These are phyloP conservation scores for Symphodus melops DNA, from an alignment of 2,113 vertebrate genomes.

Conservation along the genomic window DNA sequence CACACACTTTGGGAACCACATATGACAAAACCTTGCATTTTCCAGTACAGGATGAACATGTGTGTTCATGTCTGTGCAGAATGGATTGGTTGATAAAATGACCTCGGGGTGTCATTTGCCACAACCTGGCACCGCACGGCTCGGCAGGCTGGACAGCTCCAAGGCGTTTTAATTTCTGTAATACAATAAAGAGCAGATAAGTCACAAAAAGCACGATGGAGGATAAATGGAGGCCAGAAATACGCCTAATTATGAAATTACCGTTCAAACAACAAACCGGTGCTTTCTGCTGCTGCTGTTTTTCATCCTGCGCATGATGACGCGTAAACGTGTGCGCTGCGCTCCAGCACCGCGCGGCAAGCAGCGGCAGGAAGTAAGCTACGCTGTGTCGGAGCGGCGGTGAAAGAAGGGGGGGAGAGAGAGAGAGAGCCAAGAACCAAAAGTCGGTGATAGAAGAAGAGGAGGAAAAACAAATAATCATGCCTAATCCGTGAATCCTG, in stretches of 20 bases:
- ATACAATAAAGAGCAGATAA: not conserved
- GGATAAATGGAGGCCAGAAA: no score
- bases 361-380: constrained; percentile 76
- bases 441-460: constrained; percentile 64
- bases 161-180: not conserved
- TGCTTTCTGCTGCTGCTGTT: not conserved
- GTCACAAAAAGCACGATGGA: not conserved
- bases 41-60: not conserved
- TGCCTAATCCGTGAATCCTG: constrained; percentile 64
- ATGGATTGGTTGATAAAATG: not conserved
- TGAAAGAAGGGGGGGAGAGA: no score
- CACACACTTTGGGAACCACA: no score
- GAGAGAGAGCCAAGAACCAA: constrained; percentile 57
- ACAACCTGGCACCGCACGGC: not conserved
- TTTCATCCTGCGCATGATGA: constrained; percentile 55
- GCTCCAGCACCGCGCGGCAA: constrained; percentile 42
- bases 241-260: not conserved
- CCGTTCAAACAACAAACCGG: not conserved
- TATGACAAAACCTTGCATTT: not conserved
- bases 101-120: constrained; percentile 17
- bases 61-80: not conserved
- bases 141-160: not conserved
- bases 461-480: constrained; percentile 54
- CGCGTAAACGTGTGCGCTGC: constrained; percentile 55
- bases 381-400: constrained; percentile 61